Base-by-base conservation (phyloP, 1,140 invertebrate species). In the Reticulitermes speratus region DNA sequence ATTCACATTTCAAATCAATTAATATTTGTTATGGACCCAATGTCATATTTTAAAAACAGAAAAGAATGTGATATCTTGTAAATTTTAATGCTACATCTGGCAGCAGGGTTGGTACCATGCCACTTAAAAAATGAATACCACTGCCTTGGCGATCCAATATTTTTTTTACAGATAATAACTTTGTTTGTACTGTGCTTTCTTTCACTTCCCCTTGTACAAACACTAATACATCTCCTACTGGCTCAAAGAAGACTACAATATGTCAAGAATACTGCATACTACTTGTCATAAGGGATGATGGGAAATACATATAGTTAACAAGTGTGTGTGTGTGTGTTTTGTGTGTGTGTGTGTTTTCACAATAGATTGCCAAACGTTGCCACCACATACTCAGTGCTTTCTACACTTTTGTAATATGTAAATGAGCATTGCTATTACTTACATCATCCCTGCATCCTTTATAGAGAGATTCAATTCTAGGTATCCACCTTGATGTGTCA, bases 1-100 rank as follows among this genome's bases (percentile, higher is more conserved):
- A 84, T 32, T 84, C 7, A 32, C 19, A 59, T n/a, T 23, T 84
- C 7, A 84, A 55, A 0, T 19, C n/a, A 84, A 59, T 84, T 84
- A 84, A 21, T 21, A 83, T 83, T 25, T 83, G 21, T 84, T 65
- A 84, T 23, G 38, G 25, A 65, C 48, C 3, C 45, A 45, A 84
- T 30, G 12, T 38, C 84, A 3, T 21, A n/a, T 55, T 84, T 32
- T 55, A 84, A 55, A 84, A 84, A 86, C 85, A 52, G 52, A 45
- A 83, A 30, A 86, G 44, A 84, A 84, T 25, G 25, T 16, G n/a
- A 30, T 30, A 9, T 75, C 65, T 75, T 65, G 12, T 65, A 25
- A 82, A 55, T 85, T 86, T 86, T 52, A 83, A 83, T 30, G 65
- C 52, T 86, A 65, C 86, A 86, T 86, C 82, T 86, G 83, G 48